Evolutionary conservation across 2,797 vertebrate genomes (phyloP), one percentile per base, ranked within the genome.

Genomic region (Austrolebias charrua): DNA sequence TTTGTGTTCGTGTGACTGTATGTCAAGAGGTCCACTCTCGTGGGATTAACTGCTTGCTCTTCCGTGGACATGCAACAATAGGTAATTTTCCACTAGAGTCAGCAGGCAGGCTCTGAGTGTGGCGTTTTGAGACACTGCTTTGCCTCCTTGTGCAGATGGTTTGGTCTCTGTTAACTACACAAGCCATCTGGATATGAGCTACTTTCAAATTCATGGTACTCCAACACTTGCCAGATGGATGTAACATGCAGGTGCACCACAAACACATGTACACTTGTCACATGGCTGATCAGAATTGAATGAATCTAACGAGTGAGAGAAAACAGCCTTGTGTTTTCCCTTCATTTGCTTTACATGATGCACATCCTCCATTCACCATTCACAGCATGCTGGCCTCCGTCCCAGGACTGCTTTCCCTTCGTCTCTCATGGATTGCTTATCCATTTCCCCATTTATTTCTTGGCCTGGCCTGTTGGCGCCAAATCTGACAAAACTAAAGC

Each of bases 311-410:
- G 18, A 74, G 33, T 55, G 51, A 72, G 63, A 55, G 67, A 64
- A 73, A 82, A 55, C 63, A 5, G 55, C 53, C 42, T 48, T 63
- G 28, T 75, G 33, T 74, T 82, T 50, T 60, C 45, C 60, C 63
- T 76, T 63, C 28, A 63, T 44, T 78, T 69, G 69, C 62, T 71
- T 79, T 55, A 66, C 40, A 53, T 66, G 68, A 49, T 55, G 29
- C 73, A 74, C 40, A 43, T 78, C 61, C 63, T 76, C 57, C 48
- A 78, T 77, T 80, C 72, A 75, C 69, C 51, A 66, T 76, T 84
- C 77, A 73, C 62, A 48, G 61, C 40, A 18, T 52, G 16, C 58
- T 87, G 86, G 77, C 71, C 35, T 55, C 60, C 43, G 53, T 84
- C 79, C 86, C 76, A 75, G 80, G 18, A 24, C 54, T 71, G 69